Conservation (phyloP, 2,113 vertebrate species). For the Anthoscopus minutus region DNA sequence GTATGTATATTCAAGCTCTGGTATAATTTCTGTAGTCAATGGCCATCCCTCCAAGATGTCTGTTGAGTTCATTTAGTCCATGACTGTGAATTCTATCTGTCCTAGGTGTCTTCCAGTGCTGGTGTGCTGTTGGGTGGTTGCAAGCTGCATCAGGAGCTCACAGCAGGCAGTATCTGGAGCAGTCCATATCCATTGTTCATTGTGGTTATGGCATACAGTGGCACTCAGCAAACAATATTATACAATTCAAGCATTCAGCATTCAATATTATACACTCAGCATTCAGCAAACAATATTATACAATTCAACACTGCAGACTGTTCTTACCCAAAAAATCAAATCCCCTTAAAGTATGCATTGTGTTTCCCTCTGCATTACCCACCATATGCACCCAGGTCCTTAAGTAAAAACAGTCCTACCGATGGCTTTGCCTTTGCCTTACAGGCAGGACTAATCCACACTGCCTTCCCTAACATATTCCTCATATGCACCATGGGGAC, state of each 20-base stretch:
- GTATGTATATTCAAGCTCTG: background rate
- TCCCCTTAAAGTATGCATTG: accelerated
- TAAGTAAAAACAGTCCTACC: background rate
- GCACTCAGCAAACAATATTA: background rate
- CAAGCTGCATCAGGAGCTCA: background rate
- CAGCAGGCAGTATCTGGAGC: background rate
- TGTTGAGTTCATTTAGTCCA: background rate
- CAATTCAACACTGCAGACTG: background rate
- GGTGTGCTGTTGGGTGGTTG: background rate
- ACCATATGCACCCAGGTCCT: background rate
- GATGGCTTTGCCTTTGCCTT: background rate
- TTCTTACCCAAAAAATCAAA: background rate
- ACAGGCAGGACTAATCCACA: background rate
- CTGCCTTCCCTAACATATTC: background rate
- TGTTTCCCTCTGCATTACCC: background rate
- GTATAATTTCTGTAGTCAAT: background rate
- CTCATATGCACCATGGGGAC: background rate
- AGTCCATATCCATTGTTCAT: background rate
- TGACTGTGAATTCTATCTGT: background rate
- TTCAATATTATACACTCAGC: background rate
- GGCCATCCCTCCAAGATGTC: background rate
- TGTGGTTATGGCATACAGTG: background rate
- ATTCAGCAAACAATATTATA: background rate
- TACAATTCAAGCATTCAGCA: background rate
- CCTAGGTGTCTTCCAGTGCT: background rate